Percentiles rank a stretch among this genome's conserved stretches.
Conservation (phyloP, 1,140 invertebrate species). For the Ceratosolen solmsi region DNA sequence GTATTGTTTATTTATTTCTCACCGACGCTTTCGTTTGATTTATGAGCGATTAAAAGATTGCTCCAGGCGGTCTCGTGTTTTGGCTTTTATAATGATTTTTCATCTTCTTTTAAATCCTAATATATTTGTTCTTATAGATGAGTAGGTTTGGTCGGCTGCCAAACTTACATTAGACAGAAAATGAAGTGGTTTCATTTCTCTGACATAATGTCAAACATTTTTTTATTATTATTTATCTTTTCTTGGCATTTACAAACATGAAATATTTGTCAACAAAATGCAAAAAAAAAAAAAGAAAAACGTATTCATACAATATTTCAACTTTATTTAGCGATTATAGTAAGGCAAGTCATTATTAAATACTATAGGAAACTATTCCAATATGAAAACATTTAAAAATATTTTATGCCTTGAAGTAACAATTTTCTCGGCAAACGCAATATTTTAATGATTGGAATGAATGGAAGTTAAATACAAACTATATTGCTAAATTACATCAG, state of each 20-base stretch:
- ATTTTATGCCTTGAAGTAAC: neutral
- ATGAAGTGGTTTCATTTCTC: slow-evolving; percentile 12
- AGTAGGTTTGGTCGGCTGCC: neutral
- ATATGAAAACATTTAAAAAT: neutral
- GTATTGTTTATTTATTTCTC: slow-evolving; percentile 4
- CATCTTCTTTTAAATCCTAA: slow-evolving; percentile 15
- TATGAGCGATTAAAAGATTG: neutral
- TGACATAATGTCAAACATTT: neutral
- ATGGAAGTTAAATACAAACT: no score
- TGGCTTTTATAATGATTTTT: neutral
- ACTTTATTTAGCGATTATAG: neutral
- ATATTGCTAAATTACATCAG: no score
- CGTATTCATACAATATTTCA: neutral
- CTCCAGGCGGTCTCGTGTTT: neutral
- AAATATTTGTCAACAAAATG: neutral
- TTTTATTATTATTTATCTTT: neutral
- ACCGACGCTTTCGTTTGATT: neutral
- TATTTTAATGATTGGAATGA: no score
- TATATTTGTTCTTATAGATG: neutral
- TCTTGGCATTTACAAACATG: neutral
- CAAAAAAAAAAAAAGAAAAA: no score
- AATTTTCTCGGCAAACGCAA: no score
- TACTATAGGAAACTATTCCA: neutral
- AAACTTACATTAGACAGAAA: neutral
- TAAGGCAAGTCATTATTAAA: neutral